Conservation (phyloP, 1,140 invertebrate genomes). For the Cyclargus thomasi region DNA sequence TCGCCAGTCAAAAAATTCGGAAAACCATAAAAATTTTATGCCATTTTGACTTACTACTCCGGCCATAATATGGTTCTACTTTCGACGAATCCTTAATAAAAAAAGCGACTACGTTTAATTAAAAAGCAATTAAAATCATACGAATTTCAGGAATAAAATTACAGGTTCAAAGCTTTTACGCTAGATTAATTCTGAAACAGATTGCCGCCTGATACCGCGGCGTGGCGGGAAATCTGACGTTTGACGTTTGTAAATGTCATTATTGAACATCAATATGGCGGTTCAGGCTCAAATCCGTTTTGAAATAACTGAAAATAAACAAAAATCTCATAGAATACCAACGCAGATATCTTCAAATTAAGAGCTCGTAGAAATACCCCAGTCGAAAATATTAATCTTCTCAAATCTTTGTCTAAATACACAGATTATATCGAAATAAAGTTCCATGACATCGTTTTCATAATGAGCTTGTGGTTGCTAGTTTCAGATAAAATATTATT, state of each 20-base stretch:
- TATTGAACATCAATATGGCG: slow-evolving; percentile 27
- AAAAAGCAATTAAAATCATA: slow-evolving; percentile 10
- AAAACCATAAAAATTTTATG: background rate
- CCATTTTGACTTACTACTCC: background rate
- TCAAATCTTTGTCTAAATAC: no score
- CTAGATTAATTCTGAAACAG: slow-evolving; percentile 26
- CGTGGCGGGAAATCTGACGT: slow-evolving; percentile 40
- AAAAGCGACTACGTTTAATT: background rate
- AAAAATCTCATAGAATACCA: background rate
- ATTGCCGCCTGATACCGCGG: slow-evolving; percentile 18
- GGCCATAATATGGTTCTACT: background rate
- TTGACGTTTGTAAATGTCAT: slow-evolving; percentile 37
- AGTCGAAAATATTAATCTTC: no score
- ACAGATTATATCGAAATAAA: background rate
- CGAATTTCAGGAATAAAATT: slow-evolving; percentile 20
- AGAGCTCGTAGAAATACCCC: no score
- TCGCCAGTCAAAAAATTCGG: no score
- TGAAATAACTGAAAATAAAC: background rate
- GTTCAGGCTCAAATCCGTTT: background rate
- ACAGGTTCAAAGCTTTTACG: slow-evolving; percentile 27
- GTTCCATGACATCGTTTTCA: background rate
- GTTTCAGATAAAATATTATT: slow-evolving; percentile 16
- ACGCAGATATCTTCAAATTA: no score
- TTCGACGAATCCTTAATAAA: background rate
- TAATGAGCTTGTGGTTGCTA: slow-evolving; percentile 7